These are phyloP conservation scores for Chaetodon trifascialis DNA, from an alignment of 2,113 vertebrate species.

Conservation along the genomic window DNA sequence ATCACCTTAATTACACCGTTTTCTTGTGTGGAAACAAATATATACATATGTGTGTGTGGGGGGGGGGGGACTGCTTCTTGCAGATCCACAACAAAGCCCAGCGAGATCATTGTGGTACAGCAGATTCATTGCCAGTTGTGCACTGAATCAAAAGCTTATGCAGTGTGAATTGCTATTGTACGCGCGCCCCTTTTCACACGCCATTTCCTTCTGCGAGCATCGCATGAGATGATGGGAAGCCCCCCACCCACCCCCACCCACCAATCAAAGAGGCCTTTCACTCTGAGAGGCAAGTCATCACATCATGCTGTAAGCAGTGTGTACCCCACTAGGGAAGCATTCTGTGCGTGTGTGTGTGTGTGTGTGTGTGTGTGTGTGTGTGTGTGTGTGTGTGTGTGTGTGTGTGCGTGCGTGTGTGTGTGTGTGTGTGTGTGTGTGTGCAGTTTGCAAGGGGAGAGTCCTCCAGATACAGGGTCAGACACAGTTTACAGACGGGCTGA, in stretches of 20 bases:
- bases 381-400: conserved; percentile 27
- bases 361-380: conserved; percentile 27
- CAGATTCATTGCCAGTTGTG: conserved; percentile 7
- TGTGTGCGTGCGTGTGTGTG: conserved; percentile 28
- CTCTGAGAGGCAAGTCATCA: conserved; percentile 36
- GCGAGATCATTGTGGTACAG: neutral
- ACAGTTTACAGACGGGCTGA: conserved; percentile 77
- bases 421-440: conserved; percentile 26
- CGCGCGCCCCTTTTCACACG: conserved; percentile 23
- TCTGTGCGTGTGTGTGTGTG: conserved; percentile 25
- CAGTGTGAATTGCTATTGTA: conserved; percentile 26
- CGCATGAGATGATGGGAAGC: conserved; percentile 38
- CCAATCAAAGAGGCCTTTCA: conserved; percentile 68
- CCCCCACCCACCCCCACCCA: neutral
- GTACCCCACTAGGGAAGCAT: conserved; percentile 40
- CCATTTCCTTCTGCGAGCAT: conserved; percentile 20
- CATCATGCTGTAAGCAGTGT: conserved; percentile 34
- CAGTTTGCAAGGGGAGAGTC: conserved; percentile 17
- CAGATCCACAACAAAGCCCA: neutral
- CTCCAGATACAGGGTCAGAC: conserved; percentile 64
- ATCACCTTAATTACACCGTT: conserved; percentile 31
- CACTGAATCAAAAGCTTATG: conserved; percentile 33
- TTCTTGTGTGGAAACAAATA: neutral
- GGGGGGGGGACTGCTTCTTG: conserved; percentile 1
- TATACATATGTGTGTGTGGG: too few relatives aligned